phyloP scores from a whole-genome alignment of 2,797 vertebrate genomes.

The Channallabes apus region DNA sequence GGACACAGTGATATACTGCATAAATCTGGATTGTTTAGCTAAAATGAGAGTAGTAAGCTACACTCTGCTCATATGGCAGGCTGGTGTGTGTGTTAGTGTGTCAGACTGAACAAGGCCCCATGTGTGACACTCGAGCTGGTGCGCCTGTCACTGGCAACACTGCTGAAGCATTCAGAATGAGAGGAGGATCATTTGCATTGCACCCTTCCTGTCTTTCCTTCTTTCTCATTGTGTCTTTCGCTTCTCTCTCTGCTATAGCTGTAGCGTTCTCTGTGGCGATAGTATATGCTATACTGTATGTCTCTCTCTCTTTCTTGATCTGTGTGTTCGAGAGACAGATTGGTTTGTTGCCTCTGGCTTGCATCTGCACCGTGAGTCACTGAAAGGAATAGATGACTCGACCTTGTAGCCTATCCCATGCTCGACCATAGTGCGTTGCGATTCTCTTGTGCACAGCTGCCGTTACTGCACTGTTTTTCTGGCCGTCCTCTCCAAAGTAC shows the following conservation, averaged over 20 bases:
- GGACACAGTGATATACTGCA: background rate
- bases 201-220: background rate
- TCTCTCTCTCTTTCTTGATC: background rate
- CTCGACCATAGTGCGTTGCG: background rate
- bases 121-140: conserved; percentile 31
- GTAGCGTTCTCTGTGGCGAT: background rate
- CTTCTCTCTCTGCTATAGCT: background rate
- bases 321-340: background rate
- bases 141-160: conserved; percentile 21
- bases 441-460: conserved; percentile 2
- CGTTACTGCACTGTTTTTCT: conserved; percentile 17
- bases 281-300: background rate
- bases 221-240: background rate
- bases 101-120: conserved; percentile 16
- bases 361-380: conserved; percentile 12
- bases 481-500: background rate
- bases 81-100: background rate
- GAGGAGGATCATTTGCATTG: conserved; percentile 30
- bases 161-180: conserved; percentile 33
- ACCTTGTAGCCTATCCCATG: conserved; percentile 11
- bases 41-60: conserved; percentile 16
- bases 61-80: background rate
- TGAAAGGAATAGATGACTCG: conserved; percentile 2
- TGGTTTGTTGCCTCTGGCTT: conserved; percentile 3
- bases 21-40: background rate